phyloP scores from a whole-genome alignment of 2,113 vertebrate species.

The Centrocercus urophasianus region DNA sequence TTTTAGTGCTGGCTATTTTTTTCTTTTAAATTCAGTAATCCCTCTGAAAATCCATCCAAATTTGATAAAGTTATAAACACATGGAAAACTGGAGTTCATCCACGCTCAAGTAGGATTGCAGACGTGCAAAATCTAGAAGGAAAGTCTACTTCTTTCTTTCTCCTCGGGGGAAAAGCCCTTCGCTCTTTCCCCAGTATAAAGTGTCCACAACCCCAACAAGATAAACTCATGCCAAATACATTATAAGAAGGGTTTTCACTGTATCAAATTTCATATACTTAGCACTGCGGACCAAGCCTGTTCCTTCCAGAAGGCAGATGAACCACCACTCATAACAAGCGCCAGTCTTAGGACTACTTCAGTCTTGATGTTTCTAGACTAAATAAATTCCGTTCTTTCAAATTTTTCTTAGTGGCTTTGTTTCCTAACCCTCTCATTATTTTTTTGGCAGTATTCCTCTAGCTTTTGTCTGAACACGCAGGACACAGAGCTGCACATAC shows the following conservation, averaged over 20 bases:
- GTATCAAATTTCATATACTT: not conserved
- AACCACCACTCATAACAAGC: not conserved
- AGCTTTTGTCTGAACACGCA: not conserved
- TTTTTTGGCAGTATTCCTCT: conserved; percentile 15
- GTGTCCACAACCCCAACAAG: not conserved
- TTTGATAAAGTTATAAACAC: conserved; percentile 43
- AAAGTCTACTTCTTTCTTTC: not conserved
- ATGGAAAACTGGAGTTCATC: conserved; percentile 27
- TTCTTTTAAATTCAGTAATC: not conserved
- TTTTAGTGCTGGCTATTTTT: not conserved
- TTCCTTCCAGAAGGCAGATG: not conserved
- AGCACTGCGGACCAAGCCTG: not conserved
- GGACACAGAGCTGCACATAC: not conserved
- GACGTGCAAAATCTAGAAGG: not conserved
- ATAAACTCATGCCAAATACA: not conserved
- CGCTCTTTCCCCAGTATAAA: not conserved
- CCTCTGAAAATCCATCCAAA: not conserved
- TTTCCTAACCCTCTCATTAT: not conserved
- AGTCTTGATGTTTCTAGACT: not conserved
- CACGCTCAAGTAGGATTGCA: not conserved
- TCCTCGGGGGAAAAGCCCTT: not conserved
- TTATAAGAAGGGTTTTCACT: not conserved
- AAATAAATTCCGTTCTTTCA: not conserved
- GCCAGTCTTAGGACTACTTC: not conserved
- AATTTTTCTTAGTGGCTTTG: not conserved